These are phyloP conservation scores for Azemiops feae DNA, from an alignment of 2,113 vertebrate genomes.

Conservation along the genomic window DNA sequence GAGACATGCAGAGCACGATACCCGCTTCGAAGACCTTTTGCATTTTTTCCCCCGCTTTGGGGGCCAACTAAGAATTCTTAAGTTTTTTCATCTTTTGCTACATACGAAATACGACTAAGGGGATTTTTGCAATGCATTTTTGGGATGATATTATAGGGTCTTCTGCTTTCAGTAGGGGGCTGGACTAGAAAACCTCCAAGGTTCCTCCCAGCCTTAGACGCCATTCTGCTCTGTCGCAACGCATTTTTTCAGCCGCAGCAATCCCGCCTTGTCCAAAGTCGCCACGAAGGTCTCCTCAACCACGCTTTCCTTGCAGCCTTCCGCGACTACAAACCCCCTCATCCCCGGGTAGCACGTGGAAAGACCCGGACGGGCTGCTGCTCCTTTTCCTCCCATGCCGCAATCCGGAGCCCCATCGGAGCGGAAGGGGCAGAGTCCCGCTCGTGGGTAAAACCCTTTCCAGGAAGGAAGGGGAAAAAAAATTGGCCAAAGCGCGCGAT, in stretches of 20 bases:
- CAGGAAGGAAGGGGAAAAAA: not conserved
- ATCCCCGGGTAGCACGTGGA: slow-evolving; percentile 45
- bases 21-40: not conserved
- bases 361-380: slow-evolving; percentile 59
- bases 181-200: not conserved
- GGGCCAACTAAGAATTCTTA: not conserved
- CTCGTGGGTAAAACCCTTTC: not conserved
- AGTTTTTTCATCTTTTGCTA: not conserved
- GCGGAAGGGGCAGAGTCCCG: no score
- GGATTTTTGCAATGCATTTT: not conserved
- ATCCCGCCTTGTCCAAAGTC: no score
- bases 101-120: not conserved
- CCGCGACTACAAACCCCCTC: not conserved
- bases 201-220: not conserved
- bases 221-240: not conserved
- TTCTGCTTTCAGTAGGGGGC: no score
- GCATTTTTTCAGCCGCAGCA: not conserved
- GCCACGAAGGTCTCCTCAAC: not conserved
- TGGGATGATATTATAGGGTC: not conserved
- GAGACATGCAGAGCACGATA: not conserved
- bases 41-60: rapidly evolving
- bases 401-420: no score
- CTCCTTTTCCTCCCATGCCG: not conserved
- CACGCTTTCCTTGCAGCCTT: slow-evolving; percentile 19
- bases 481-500: not conserved